Evolutionary conservation across 2,797 vertebrate species (phyloP).

Genomic region (Ataeniobius toweri): DNA sequence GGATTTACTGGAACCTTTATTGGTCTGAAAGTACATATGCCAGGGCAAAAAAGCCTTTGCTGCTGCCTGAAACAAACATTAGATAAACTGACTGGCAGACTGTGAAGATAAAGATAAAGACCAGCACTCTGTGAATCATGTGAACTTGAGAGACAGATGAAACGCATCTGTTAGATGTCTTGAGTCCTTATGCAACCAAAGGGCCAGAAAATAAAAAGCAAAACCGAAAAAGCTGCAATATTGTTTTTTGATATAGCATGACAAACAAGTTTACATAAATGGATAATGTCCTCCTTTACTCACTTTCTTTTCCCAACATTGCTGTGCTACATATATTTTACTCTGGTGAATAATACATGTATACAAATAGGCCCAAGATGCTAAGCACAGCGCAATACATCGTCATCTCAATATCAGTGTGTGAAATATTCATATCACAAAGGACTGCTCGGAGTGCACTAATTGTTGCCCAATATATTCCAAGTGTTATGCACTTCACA

Average conservation of each 20-base stretch:
- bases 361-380: neutral
- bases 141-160: constrained; percentile 7
- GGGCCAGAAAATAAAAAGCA: neutral
- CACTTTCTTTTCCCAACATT: neutral
- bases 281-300: neutral
- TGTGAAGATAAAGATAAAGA: constrained; percentile 5
- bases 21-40: neutral
- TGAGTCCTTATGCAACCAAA: neutral
- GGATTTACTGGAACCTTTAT: neutral
- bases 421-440: no score
- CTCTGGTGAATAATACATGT: neutral
- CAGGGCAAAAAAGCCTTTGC: neutral
- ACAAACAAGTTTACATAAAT: neutral
- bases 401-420: no score
- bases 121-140: neutral
- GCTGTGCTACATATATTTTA: neutral
- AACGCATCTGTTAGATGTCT: neutral
- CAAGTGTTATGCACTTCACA: no score
- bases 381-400: no score
- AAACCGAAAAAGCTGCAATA: neutral
- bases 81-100: constrained; percentile 1
- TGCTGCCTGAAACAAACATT: constrained; percentile 3
- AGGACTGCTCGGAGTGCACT: no score
- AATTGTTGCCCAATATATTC: no score
- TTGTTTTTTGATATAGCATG: neutral